Evolutionary conservation across 30 jellyfish, hydroid and myxozoan genomes (phyloP), one percentile per base, ranked within the genome.

Genomic region (Turritopsis rubra): DNA sequence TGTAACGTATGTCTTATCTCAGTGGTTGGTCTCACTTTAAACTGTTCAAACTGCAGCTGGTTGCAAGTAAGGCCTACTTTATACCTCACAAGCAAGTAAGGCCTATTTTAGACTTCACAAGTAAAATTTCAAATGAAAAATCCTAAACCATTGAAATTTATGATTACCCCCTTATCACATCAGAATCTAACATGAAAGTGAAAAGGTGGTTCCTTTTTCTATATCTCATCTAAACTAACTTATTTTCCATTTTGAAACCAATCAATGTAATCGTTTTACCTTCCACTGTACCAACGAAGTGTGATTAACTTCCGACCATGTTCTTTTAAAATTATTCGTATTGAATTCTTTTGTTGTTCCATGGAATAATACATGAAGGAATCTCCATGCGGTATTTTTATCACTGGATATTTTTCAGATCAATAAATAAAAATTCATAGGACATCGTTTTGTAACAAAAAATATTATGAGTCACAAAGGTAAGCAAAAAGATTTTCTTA

Each of bases 251-350:
- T n/a, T n/a, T n/a, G n/a, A n/a, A n/a, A n/a, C n/a, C n/a, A n/a
- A n/a, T n/a, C n/a, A n/a, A n/a, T n/a, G n/a, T n/a, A n/a, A n/a
- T n/a, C n/a, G n/a, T n/a, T n/a, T n/a, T 7, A 68, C 77, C 77
- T 68, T 68, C 77, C 77, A 7, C 30, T 19, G 17, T 68, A 27
- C 77, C 77, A 68, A 23, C 77, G 77, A n/a, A 68, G 77, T 22
- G 77, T n/a, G 31, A 68, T 27, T 19, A 68, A 68, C 30, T 68
- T 68, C 19, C 30, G 28, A 22, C 77, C 77, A 68, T 68, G 77
- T n/a, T 68, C 77, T 68, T 68, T 68, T 7, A 68, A 68, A 68
- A 68, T 68, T n/a, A 68, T 68, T 1, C 77, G 77, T 7, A 68
- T 68, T 1, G 77, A 68, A 68, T 27, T 41, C 60, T 41, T 41